Conservation (phyloP, 2,113 vertebrate species). For the Rutilus rutilus region DNA sequence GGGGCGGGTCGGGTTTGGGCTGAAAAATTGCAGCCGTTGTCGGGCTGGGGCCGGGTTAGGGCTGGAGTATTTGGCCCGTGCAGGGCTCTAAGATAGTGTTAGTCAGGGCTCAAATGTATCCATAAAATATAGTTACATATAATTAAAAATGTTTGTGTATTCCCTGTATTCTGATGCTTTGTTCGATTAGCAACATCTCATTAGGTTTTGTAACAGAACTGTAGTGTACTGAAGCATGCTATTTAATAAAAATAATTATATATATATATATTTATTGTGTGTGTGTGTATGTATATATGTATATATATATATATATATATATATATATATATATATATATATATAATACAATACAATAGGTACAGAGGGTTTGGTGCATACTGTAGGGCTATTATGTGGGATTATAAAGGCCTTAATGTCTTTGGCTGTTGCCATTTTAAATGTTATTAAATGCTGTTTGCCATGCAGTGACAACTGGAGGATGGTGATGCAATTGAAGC, state of each 20-base stretch:
- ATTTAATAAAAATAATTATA: not conserved
- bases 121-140: no score
- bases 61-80: no score
- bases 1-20: no score
- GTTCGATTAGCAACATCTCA: not conserved
- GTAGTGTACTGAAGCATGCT: not conserved
- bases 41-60: no score
- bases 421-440: not conserved
- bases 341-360: not conserved
- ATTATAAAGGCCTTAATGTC: not conserved
- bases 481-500: constrained; percentile 1
- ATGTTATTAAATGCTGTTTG: not conserved
- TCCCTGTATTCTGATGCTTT: not conserved
- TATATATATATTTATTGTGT: not conserved
- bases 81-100: no score
- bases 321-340: not conserved
- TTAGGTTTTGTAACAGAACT: not conserved
- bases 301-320: not conserved
- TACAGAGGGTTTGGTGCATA: not conserved
- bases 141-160: no score
- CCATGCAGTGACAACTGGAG: not conserved
- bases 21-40: no score
- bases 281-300: no score
- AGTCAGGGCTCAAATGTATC: no score
- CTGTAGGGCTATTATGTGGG: not conserved